These are phyloP conservation scores for Tenodera sinensis DNA, from an alignment of 2,888 invertebrate species.

Conservation along the genomic window DNA sequence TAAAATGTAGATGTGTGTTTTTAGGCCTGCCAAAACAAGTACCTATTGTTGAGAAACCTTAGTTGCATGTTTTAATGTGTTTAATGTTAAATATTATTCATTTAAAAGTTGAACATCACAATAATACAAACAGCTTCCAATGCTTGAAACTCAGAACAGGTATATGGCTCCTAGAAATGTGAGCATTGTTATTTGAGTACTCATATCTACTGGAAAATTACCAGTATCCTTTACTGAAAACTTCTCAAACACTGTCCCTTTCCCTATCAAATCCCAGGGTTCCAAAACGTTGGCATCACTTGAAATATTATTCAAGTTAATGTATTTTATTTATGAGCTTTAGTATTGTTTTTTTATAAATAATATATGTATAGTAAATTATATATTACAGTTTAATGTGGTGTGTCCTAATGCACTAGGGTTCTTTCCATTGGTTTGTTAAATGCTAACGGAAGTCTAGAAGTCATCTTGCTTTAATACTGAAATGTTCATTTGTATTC, in stretches of 20 bases:
- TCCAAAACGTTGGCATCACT: background rate
- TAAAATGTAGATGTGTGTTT: background rate
- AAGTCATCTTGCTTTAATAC: background rate
- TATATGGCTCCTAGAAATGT: conserved; percentile 16
- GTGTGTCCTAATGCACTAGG: background rate
- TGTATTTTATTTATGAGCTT: conserved; percentile 6
- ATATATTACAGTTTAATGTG: background rate
- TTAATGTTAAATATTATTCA: background rate
- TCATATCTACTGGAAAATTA: background rate
- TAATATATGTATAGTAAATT: conserved; percentile 2
- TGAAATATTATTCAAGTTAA: background rate
- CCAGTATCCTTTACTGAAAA: background rate
- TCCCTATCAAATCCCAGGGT: background rate
- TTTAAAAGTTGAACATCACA: background rate
- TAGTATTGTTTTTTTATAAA: conserved; percentile 7
- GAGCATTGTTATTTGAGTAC: conserved; percentile 16
- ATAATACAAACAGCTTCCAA: background rate
- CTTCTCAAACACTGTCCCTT: background rate
- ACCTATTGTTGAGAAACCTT: background rate
- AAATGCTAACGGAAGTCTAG: background rate
- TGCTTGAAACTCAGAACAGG: background rate
- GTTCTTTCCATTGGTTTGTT: background rate
- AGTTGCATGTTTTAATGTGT: background rate
- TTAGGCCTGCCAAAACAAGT: background rate
- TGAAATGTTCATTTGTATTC: background rate